Evolutionary conservation across 2,113 vertebrate genomes (phyloP), one percentile per base, ranked within the genome.

Genomic region (Tricholaema leucomelas): DNA sequence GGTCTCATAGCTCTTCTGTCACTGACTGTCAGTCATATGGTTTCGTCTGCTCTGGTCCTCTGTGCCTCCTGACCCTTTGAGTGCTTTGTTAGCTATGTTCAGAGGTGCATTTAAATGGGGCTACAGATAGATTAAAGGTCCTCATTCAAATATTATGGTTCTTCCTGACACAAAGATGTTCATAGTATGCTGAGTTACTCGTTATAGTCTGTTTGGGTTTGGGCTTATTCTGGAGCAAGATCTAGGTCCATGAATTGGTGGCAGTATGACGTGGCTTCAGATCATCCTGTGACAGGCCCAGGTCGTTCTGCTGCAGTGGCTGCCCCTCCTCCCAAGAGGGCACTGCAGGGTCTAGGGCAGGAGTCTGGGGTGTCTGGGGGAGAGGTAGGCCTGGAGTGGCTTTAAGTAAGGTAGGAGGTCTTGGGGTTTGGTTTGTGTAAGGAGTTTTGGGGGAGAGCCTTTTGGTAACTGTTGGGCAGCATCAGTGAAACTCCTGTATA

Each of bases 231-330:
- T 33, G 63, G 20, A 8, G 48, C 40, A 14, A 33, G 23, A 4
- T 2, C 25, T 5, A 1, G 4, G 38, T 24, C 3, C 19, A 12
- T 7, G 3, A 0, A 15, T 6, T 0, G 9, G 38, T 16, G 4
- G 15, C 2, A 1, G 31, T 65, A 24, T 5, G 1, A 6, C 1
- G 2, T 6, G 73, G 73, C 42, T 36, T 19, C 4, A 10, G 54
- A 18, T n/a, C 2, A 10, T 31, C 3, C n/a, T 13, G 63, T 21
- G 28, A 40, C 27, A 8, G 35, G 80, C 36, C 46, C 4, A 5
- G 55, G n/a, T 25, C 1, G 8, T 35, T 6, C 24, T 6, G 9
- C 28, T 31, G 60, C 61, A 40, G 7, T 3, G 16, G 38, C 60
- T 1, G 3, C 6, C 42, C 67, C 30, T 6, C 48, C 25, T 2